Evolutionary conservation across 2,113 vertebrate species (phyloP).

Genomic region (Alces alces): DNA sequence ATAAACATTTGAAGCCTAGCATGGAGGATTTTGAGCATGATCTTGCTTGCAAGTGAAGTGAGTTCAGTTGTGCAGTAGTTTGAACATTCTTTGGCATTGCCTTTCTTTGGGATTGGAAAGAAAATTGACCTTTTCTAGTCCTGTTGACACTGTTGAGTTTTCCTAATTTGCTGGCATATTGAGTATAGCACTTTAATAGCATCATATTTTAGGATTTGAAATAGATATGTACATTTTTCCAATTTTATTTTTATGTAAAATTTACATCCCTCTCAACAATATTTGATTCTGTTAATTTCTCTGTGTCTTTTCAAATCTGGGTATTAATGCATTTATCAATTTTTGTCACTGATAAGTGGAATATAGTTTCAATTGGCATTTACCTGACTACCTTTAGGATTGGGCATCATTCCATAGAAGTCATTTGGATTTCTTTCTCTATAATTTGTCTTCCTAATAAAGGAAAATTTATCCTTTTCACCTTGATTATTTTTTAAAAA

Average conservation of each 20-base stretch:
- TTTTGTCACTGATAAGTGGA: not conserved
- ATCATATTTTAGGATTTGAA: not conserved
- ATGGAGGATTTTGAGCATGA: not conserved
- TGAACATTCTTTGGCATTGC: not conserved
- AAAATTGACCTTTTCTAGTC: not conserved
- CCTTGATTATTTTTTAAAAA: not conserved
- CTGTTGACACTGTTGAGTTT: not conserved
- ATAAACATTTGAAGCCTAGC: not conserved
- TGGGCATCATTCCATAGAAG: not conserved
- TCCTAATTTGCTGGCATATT: not conserved
- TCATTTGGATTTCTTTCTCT: not conserved
- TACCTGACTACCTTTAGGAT: not conserved
- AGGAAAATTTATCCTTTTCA: not conserved
- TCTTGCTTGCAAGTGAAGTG: not conserved
- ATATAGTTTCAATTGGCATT: not conserved
- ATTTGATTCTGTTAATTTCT: not conserved
- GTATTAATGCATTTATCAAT: not conserved
- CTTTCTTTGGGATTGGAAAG: not conserved
- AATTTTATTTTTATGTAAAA: not conserved
- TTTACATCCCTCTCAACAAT: not conserved
- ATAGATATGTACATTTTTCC: not conserved
- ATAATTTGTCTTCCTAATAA: not conserved
- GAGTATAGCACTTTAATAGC: not conserved
- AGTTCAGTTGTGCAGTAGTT: not conserved
- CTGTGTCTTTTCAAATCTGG: not conserved